Conservation (phyloP, 2,888 invertebrate genomes). For the Nebria salina region DNA sequence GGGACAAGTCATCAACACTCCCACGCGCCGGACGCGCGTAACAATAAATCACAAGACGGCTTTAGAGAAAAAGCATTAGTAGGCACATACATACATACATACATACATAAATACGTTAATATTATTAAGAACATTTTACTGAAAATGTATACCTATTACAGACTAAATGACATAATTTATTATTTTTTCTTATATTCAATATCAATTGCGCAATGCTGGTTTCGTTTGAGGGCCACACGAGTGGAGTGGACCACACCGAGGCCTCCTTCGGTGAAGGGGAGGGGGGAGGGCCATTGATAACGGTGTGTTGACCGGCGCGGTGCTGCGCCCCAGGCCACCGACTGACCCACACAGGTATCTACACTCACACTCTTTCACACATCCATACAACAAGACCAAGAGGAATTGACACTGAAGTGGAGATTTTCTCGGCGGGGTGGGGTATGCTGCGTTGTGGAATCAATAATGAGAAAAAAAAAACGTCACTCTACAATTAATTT, state of each 20-base stretch:
- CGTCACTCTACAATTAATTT: not conserved
- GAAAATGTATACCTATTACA: too few relatives aligned
- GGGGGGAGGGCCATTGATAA: slow-evolving; percentile 26
- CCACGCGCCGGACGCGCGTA: slow-evolving; percentile 4
- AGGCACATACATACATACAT: too few relatives aligned
- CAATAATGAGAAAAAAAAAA: slow-evolving; percentile 3
- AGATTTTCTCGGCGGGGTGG: too few relatives aligned
- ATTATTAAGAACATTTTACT: too few relatives aligned
- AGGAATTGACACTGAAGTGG: not conserved
- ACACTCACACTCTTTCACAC: not conserved
- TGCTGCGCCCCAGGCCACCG: slow-evolving; percentile 16
- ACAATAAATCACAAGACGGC: slow-evolving; percentile 3
- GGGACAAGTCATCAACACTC: slow-evolving; percentile 11
- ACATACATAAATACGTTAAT: too few relatives aligned
- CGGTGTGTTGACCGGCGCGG: slow-evolving; percentile 33
- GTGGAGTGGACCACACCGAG: not conserved
- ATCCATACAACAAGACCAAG: not conserved
- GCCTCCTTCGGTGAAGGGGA: slow-evolving; percentile 6
- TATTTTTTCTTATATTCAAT: too few relatives aligned
- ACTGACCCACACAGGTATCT: slow-evolving; percentile 20
- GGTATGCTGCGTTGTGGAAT: not conserved
- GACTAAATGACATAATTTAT: too few relatives aligned
- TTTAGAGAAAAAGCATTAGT: not conserved
- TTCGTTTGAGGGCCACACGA: not conserved
- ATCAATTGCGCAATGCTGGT: not conserved